Evolutionary conservation across 2,888 invertebrate species (phyloP), one percentile per base, ranked within the genome.

Genomic region (Seira musarum): DNA sequence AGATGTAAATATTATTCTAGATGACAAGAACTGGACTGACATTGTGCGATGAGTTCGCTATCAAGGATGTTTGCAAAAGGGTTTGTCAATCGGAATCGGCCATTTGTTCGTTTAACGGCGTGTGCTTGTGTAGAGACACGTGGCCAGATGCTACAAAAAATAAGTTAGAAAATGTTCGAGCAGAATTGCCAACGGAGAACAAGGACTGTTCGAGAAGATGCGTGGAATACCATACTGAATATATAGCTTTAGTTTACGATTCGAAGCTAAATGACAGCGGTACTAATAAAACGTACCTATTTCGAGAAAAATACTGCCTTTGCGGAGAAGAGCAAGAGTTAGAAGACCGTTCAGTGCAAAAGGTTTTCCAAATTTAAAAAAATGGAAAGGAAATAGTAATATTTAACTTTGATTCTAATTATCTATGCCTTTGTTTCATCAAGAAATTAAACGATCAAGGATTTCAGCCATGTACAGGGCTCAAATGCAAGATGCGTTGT

Each of bases 401-500:
- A 17, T 8, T 60, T 10, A 10, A 8, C 21, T 22, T 60, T 22
- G 10, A 8, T 10, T 22, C 6, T 22, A 63, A 10, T 22, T 22
- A 60, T n/a, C 10, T 17, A 3, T 8, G 2, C n/a, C 49, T 15
- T 25, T 67, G 13, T 63, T 66, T 57, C 2, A 30, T 5, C 2
- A 17, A 82, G 83, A 74, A 46, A 60, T 53, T 83, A 1, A 67
- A 65, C 15, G 57, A 63, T 3, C 77, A 81, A 76, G 83, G 83
- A 13, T 83, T 83, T 21, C 83, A 83, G 57, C 49, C 69, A 13
- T 83, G 83, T 25, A 81, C 83, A 5, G 83, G 70, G 3, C 70
- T 83, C 17, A 83, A 83, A 35, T 83, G 83, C 49, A 83, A 82
- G 60, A 61, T 63, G 19, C n/a, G 81, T 10, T 83, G 83, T 74